Conservation (phyloP, 2,888 invertebrate genomes). For the Cinara cedri region DNA sequence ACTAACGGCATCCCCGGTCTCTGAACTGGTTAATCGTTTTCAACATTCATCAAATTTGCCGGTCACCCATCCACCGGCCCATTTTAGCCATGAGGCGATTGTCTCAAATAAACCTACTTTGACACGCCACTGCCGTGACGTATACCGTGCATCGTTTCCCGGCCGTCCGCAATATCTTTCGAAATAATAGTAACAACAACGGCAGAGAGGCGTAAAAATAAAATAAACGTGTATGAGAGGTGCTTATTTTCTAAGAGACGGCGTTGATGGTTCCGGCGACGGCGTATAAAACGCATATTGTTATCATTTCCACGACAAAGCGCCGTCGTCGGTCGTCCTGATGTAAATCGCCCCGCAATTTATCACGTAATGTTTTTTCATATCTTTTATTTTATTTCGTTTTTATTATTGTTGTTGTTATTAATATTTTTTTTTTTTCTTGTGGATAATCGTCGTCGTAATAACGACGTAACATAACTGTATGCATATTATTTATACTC, state of each 20-base stretch:
- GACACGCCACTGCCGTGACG: no score
- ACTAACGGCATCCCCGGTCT: no score
- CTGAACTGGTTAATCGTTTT: no score
- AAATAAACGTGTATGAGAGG: neutral
- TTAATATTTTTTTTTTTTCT: neutral
- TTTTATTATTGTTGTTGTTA: neutral
- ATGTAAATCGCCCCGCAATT: slow-evolving; percentile 18
- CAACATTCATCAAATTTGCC: no score
- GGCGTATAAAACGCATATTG: neutral
- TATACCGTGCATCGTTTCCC: no score
- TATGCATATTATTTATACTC: neutral
- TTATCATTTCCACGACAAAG: slow-evolving; percentile 4
- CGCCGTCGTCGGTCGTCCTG: slow-evolving; percentile 10
- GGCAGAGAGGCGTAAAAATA: neutral
- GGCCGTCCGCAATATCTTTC: no score
- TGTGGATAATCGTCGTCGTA: slow-evolving; percentile 11
- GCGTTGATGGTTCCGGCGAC: neutral
- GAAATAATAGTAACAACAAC: no score
- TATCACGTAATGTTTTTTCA: slow-evolving; percentile 10
- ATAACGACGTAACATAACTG: slow-evolving; percentile 22
- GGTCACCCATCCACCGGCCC: no score
- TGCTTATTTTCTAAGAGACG: neutral
- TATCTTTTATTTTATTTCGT: neutral
- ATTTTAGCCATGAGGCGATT: no score
- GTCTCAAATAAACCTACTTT: no score